Percentiles rank a stretch among this genome's conserved stretches.
phyloP scores from a whole-genome alignment of 2,888 invertebrate species.

The Heteropelma amictum region DNA sequence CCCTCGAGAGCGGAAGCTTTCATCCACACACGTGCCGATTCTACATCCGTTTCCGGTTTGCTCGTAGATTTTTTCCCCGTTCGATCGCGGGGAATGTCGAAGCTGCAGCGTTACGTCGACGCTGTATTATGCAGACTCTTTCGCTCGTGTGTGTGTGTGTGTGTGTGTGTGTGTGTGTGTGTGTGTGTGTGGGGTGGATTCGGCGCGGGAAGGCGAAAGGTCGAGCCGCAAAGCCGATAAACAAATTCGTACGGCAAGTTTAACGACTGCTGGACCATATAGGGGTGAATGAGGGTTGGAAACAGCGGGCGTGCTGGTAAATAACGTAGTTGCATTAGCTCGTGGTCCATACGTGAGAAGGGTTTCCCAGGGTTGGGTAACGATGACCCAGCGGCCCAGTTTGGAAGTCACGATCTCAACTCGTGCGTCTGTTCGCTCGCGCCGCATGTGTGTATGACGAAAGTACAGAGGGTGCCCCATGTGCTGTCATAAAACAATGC shows the following conservation, averaged over 20 bases:
- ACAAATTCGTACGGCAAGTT: slow-evolving; percentile 32
- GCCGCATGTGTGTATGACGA: not conserved
- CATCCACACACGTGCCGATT: no score
- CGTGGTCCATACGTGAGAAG: not conserved
- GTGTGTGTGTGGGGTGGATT: slow-evolving; percentile 16
- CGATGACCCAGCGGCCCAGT: slow-evolving; percentile 39
- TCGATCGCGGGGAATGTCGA: no score
- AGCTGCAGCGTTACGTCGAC: no score
- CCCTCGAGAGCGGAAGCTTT: no score
- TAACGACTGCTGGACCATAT: slow-evolving; percentile 16
- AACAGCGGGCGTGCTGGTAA: slow-evolving; percentile 32
- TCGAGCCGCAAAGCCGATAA: slow-evolving; percentile 33
- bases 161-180: no score
- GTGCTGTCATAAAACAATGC: slow-evolving; percentile 1
- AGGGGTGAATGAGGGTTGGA: not conserved
- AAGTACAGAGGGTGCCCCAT: not conserved
- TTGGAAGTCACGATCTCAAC: slow-evolving; percentile 11
- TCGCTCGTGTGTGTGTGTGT: no score
- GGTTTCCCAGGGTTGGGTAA: no score
- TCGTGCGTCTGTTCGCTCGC: not conserved
- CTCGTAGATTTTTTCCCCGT: no score
- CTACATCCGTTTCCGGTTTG: no score
- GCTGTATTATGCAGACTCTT: no score
- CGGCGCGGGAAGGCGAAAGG: slow-evolving; percentile 4
- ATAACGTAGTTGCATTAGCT: slow-evolving; percentile 38